phyloP scores from a whole-genome alignment of 2,888 invertebrate genomes.

The Tipula lateralis region DNA sequence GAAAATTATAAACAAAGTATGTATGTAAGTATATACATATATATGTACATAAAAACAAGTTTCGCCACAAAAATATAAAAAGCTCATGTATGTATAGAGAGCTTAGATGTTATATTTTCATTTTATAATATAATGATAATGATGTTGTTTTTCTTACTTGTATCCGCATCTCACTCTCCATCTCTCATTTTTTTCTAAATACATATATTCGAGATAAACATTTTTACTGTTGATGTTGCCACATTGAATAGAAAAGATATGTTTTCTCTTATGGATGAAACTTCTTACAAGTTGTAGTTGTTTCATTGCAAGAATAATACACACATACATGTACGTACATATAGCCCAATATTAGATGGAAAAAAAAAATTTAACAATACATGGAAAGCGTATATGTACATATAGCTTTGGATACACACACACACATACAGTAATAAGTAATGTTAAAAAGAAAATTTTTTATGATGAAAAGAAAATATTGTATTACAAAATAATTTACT shows the following conservation, averaged over 20 bases:
- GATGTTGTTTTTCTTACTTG: neutral
- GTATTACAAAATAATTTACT: conserved; percentile 24
- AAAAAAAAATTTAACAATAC: neutral
- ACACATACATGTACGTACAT: neutral
- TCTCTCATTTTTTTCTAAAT: neutral
- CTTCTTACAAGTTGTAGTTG: conserved; percentile 15
- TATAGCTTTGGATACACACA: neutral
- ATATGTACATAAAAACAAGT: neutral
- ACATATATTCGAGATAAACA: neutral
- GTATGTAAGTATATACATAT: too few relatives aligned
- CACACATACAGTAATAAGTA: neutral
- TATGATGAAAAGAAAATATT: conserved; percentile 24
- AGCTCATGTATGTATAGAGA: neutral
- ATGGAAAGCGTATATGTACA: neutral
- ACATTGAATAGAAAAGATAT: conserved; percentile 19
- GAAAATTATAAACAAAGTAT: neutral
- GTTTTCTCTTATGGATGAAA: conserved; percentile 11
- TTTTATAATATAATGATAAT: conserved; percentile 24
- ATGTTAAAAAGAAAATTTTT: neutral
- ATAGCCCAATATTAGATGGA: neutral
- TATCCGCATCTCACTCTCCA: neutral
- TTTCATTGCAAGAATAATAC: neutral
- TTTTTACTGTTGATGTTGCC: conserved; percentile 11
- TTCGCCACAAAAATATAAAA: neutral
- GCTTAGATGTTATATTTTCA: neutral